phyloP scores from a whole-genome alignment of 2,113 vertebrate species.

The Cololabis saira region DNA sequence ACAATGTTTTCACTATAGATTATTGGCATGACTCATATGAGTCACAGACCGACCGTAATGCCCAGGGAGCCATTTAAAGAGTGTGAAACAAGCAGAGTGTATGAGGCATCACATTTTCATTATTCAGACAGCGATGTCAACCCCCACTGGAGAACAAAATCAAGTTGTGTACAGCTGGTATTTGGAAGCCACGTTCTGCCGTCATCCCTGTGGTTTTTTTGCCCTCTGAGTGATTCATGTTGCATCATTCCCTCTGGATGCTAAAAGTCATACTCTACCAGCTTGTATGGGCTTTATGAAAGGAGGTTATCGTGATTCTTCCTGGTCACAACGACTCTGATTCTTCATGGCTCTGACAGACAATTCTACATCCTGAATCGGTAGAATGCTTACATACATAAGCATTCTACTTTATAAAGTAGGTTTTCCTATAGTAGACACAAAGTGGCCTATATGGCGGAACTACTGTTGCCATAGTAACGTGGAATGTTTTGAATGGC shows the following conservation, averaged over 20 bases:
- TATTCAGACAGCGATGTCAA: constrained; percentile 51
- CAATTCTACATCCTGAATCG: too few species aligned
- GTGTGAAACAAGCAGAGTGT: constrained; percentile 25
- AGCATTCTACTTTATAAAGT: too few species aligned
- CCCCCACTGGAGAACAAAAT: constrained; percentile 47
- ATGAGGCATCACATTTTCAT: constrained; percentile 38
- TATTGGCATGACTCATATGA: constrained; percentile 42
- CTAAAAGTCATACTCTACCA: constrained; percentile 20
- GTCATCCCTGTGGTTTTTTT: constrained; percentile 22
- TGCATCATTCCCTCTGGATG: constrained; percentile 46
- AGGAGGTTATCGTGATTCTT: constrained; percentile 40
- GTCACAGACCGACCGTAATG: constrained; percentile 35
- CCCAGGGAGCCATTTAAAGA: constrained; percentile 30
- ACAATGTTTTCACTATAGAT: constrained; percentile 26
- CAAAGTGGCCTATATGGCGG: too few species aligned
- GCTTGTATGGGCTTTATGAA: constrained; percentile 31
- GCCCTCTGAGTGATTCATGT: constrained; percentile 46
- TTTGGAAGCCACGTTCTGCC: constrained; percentile 15
- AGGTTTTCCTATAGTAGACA: too few species aligned
- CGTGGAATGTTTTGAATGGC: too few species aligned
- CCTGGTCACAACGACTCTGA: constrained; percentile 10
- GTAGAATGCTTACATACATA: too few species aligned
- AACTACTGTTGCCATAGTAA: too few species aligned
- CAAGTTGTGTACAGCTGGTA: constrained; percentile 40
- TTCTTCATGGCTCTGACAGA: not conserved